phyloP scores from a whole-genome alignment of 2,113 vertebrate species.

The Isurus oxyrinchus region DNA sequence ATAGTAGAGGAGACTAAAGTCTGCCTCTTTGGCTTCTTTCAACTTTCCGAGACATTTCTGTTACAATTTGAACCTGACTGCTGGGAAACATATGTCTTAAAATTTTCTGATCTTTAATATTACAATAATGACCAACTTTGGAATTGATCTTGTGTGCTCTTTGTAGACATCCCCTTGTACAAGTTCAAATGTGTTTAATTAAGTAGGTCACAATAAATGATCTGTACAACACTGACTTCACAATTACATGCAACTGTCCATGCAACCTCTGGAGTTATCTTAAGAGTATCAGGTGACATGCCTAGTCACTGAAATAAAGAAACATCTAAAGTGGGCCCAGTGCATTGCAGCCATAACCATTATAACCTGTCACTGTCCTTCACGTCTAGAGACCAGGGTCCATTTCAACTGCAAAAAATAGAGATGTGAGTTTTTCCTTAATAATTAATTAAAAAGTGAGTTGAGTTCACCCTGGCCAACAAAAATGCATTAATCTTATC shows the following conservation, averaged over 20 bases:
- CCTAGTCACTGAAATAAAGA: background rate
- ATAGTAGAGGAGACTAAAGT: background rate
- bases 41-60: background rate
- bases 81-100: background rate
- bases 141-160: background rate
- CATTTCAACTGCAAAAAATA: background rate
- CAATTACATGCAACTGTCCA: background rate
- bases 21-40: constrained; percentile 4
- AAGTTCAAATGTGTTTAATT: background rate
- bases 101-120: background rate
- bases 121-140: background rate
- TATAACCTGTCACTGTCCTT: background rate
- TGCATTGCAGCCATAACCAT: background rate
- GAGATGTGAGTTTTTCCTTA: background rate
- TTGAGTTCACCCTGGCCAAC: background rate
- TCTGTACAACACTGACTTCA: background rate
- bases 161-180: background rate
- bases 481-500: background rate
- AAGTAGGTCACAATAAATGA: background rate
- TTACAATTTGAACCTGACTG: constrained; percentile 9
- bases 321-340: background rate
- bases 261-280: background rate
- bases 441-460: background rate
- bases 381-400: background rate
- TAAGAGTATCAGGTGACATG: background rate